phyloP scores from a whole-genome alignment of 2,888 invertebrate species.

The Rotaria sp. region DNA sequence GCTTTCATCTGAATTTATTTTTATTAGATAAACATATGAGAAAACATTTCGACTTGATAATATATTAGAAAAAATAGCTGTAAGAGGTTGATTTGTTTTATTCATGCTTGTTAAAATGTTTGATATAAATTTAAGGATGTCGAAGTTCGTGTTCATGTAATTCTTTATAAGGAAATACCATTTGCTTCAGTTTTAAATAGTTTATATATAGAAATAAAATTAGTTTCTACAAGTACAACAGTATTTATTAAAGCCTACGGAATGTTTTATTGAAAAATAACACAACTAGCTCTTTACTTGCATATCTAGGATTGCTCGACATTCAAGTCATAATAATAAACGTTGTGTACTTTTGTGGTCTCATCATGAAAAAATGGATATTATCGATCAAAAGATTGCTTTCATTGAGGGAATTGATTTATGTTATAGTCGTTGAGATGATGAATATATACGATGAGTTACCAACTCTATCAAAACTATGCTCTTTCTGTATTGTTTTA shows the following conservation, averaged over 20 bases:
- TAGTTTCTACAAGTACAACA: conserved; percentile 18
- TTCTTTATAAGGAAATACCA: conserved; percentile 92
- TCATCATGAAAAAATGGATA: conserved; percentile 93
- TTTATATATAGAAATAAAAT: conserved; percentile 61
- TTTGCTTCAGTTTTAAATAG: conserved; percentile 90
- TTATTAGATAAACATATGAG: conserved; percentile 78
- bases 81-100: background rate
- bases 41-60: conserved; percentile 32
- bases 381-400: conserved; percentile 84
- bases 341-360: conserved; percentile 89
- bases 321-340: conserved; percentile 80
- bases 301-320: conserved; percentile 70
- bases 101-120: background rate
- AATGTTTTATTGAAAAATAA: background rate
- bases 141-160: conserved; percentile 80
- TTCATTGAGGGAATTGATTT: conserved; percentile 90
- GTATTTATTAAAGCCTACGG: background rate
- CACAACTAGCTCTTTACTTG: conserved; percentile 38
- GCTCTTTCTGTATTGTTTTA: no score
- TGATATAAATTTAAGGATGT: conserved; percentile 61
- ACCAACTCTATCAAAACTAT: no score
- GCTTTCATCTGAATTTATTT: conserved; percentile 83
- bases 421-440: conserved; percentile 97
- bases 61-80: conserved; percentile 33
- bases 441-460: conserved; percentile 52